Conservation (phyloP, 1,140 invertebrate genomes). For the Hylyphantes graminicola region DNA sequence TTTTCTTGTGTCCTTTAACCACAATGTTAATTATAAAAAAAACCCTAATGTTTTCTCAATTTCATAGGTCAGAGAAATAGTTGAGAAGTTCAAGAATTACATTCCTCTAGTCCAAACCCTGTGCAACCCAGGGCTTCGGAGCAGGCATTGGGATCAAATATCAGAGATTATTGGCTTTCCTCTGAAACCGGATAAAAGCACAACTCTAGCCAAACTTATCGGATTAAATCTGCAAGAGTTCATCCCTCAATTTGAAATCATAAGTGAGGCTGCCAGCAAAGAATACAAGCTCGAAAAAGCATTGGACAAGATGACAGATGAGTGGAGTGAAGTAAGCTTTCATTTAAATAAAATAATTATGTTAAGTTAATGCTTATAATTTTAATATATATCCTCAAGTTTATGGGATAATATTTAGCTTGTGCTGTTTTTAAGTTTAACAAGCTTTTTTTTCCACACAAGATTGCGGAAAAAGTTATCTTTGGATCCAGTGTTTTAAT, state of each 20-base stretch:
- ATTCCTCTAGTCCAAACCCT: conserved; percentile 91
- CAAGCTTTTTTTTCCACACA: too few species aligned
- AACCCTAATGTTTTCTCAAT: not conserved
- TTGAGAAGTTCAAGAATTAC: conserved; percentile 91
- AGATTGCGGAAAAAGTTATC: too few species aligned
- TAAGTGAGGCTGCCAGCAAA: conserved; percentile 95
- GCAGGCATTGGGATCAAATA: conserved; percentile 94
- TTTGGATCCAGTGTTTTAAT: too few species aligned
- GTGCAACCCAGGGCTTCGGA: conserved; percentile 93
- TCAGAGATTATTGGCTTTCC: conserved; percentile 95
- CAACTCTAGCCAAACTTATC: conserved; percentile 90
- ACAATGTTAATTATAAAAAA: too few species aligned
- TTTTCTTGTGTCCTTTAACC: too few species aligned
- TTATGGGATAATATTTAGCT: too few species aligned
- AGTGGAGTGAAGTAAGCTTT: conserved; percentile 80
- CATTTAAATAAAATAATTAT: not conserved
- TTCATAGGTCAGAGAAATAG: conserved; percentile 74
- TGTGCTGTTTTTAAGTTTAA: too few species aligned
- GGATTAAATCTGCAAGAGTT: conserved; percentile 92
- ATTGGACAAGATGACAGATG: conserved; percentile 88
- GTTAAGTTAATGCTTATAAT: too few species aligned
- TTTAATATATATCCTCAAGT: too few species aligned
- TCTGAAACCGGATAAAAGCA: conserved; percentile 84
- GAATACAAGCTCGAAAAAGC: conserved; percentile 93
- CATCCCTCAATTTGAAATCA: conserved; percentile 89